A percentile compares a stretch with the other conserved stretches of the same genome.
Conservation (phyloP, 2,113 vertebrate species). For the Lampris incognitus region DNA sequence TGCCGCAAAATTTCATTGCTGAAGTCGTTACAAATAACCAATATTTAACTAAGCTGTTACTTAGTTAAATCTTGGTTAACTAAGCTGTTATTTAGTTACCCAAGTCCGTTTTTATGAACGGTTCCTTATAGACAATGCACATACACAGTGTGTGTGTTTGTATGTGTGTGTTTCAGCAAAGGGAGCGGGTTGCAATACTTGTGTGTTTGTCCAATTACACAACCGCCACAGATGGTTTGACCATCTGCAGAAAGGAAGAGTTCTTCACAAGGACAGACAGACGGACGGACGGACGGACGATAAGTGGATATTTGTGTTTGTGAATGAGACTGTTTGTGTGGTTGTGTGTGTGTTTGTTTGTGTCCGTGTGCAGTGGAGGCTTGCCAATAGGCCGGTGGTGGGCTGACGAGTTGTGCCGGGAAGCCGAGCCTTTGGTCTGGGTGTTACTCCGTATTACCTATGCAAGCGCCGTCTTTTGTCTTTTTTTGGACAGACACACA, state of each 20-base stretch:
- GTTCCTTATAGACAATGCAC: no score
- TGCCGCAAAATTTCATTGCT: no score
- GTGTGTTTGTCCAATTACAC: conserved; percentile 37
- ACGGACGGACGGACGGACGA: background rate
- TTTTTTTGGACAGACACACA: background rate
- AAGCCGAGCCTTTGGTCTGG: background rate
- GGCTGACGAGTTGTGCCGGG: background rate
- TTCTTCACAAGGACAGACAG: conserved; percentile 24
- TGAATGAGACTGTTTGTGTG: background rate
- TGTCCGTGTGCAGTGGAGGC: background rate
- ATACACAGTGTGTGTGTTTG: background rate
- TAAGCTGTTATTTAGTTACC: no score
- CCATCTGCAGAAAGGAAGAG: conserved; percentile 34
- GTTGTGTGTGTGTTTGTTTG: background rate
- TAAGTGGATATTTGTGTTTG: conserved; percentile 15
- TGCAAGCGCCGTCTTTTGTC: background rate
- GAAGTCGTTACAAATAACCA: no score
- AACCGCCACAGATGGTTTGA: conserved; percentile 36
- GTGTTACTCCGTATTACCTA: background rate
- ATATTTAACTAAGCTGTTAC: no score
- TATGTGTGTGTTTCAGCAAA: background rate
- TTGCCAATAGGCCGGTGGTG: background rate
- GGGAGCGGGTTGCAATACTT: background rate
- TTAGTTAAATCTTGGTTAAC: no score
- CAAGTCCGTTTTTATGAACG: no score